Evolutionary conservation across 2,888 invertebrate genomes (phyloP).

Genomic region (Chaetoderma sp.): DNA sequence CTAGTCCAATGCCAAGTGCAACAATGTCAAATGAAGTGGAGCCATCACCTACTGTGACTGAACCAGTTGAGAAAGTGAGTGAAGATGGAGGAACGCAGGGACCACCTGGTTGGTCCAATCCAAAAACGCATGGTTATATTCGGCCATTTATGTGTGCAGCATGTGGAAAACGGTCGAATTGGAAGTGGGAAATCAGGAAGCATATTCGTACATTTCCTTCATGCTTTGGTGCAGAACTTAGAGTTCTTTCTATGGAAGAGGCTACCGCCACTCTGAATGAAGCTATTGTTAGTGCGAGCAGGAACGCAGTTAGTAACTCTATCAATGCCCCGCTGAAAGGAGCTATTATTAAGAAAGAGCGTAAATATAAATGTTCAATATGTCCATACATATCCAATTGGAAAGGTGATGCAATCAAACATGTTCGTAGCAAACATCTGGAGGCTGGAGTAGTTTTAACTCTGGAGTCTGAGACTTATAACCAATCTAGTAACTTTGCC

Average conservation of each 20-base stretch:
- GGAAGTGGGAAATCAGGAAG: conserved; percentile 98
- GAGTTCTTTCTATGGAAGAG: conserved; percentile 59
- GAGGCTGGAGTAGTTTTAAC: conserved; percentile 41
- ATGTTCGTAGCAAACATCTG: conserved; percentile 77
- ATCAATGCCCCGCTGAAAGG: neutral
- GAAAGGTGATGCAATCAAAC: conserved; percentile 97
- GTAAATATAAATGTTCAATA: conserved; percentile 90
- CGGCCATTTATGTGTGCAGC: conserved; percentile 92
- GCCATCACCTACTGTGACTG: neutral
- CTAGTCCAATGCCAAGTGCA: neutral
- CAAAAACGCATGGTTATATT: conserved; percentile 54
- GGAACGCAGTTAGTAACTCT: neutral
- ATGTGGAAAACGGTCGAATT: conserved; percentile 94
- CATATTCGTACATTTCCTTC: conserved; percentile 77
- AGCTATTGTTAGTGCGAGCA: neutral
- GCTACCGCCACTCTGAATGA: conserved; percentile 54
- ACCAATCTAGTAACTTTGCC: no score
- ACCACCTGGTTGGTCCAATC: conserved; percentile 43
- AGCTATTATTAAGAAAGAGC: conserved; percentile 1
- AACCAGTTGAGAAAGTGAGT: neutral
- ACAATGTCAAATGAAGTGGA: neutral
- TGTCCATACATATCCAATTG: conserved; percentile 95
- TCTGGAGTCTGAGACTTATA: conserved; percentile 49
- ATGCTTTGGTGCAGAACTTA: conserved; percentile 37
- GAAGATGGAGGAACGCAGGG: no score